A percentile compares a stretch with the other conserved stretches of the same genome.
Evolutionary conservation across 2,888 invertebrate species (phyloP).

Genomic region (Taphrorychus bicolor): DNA sequence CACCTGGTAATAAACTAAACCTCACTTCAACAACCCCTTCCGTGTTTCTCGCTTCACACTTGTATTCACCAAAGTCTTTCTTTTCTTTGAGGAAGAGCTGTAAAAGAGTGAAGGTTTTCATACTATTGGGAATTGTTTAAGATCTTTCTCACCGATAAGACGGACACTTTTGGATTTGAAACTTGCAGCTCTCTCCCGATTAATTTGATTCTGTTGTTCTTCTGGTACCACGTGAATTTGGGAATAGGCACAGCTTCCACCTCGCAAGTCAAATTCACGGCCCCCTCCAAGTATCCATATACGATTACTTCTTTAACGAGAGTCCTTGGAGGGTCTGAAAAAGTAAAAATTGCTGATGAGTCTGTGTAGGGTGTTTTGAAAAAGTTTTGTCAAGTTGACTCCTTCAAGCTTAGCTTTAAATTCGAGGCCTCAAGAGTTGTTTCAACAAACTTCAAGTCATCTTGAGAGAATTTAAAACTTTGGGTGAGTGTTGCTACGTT

Average conservation of each 20-base stretch:
- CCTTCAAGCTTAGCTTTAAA: too few species aligned
- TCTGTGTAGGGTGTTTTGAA: too few species aligned
- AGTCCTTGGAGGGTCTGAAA: constrained; percentile 27
- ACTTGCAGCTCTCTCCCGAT: constrained; percentile 10
- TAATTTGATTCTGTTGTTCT: neutral
- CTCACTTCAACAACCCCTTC: neutral
- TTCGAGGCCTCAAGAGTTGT: too few species aligned
- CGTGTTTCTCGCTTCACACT: constrained; percentile 11
- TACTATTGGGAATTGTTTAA: too few species aligned
- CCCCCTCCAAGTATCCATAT: constrained; percentile 16
- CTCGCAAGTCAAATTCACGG: constrained; percentile 27
- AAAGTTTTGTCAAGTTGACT: too few species aligned
- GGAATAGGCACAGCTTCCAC: constrained; percentile 32
- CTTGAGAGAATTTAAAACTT: too few species aligned
- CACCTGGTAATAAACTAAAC: constrained; percentile 11
- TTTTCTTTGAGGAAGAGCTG: neutral
- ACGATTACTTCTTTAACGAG: constrained; percentile 23
- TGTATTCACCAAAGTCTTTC: constrained; percentile 14
- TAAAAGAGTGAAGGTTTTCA: too few species aligned
- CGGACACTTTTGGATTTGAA: constrained; percentile 9
- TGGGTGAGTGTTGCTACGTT: too few species aligned
- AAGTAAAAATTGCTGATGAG: too few species aligned
- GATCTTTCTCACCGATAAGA: constrained; percentile 19
- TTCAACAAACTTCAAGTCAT: too few species aligned
- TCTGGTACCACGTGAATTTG: constrained; percentile 22